Evolutionary conservation across 2,797 vertebrate species (phyloP).

Genomic region (Danio albolineatus): DNA sequence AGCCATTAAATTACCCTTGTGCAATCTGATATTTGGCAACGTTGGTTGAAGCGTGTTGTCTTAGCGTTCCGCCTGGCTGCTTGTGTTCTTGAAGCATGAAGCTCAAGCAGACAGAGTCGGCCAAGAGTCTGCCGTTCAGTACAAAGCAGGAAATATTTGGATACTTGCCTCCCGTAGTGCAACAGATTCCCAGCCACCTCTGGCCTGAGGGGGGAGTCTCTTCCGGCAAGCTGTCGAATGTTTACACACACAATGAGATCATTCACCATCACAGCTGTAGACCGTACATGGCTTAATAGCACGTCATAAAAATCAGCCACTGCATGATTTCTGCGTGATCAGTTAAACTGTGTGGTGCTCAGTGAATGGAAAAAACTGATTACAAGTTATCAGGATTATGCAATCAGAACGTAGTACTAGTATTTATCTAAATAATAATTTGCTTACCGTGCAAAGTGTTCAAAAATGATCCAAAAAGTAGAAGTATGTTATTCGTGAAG

Average conservation of each 20-base stretch:
- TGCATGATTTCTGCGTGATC: no score
- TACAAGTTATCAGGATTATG: no score
- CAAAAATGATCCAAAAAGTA: no score
- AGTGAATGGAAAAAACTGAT: no score
- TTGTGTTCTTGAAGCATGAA: constrained; percentile 16
- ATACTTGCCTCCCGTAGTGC: constrained; percentile 94
- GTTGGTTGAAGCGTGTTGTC: constrained; percentile 27
- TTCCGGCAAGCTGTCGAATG: constrained; percentile 87
- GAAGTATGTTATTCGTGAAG: no score
- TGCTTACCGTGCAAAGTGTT: no score
- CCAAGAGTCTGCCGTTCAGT: constrained; percentile 1
- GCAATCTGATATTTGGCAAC: constrained; percentile 44
- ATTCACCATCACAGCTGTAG: constrained; percentile 5
- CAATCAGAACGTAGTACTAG: no score
- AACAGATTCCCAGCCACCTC: constrained; percentile 95
- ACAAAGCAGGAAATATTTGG: constrained; percentile 10
- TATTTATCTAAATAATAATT: no score
- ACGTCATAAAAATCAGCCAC: no score
- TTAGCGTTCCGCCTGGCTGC: constrained; percentile 27
- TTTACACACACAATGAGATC: constrained; percentile 25
- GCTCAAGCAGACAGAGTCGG: constrained; percentile 11
- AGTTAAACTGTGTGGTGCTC: no score
- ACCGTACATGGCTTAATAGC: background rate
- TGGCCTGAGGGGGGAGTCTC: constrained; percentile 93
- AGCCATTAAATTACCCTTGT: constrained; percentile 49